A percentile compares a stretch with the other conserved stretches of the same genome.
Conservation (phyloP, 2,888 invertebrate species). For the Ophraella communa region DNA sequence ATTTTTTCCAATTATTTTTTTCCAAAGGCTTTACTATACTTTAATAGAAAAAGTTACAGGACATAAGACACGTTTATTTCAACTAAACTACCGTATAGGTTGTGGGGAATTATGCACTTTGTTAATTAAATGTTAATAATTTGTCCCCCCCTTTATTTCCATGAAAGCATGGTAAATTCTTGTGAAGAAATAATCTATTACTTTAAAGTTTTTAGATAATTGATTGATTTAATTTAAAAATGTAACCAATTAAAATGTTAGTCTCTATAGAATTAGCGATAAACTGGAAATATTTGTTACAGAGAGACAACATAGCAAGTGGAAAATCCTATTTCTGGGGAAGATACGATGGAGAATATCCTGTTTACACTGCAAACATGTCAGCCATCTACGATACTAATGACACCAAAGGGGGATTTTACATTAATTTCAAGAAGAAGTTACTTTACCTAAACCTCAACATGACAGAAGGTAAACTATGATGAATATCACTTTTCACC, state of each 20-base stretch:
- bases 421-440: slow-evolving; percentile 65
- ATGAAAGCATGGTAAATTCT: no score
- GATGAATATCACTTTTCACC: slow-evolving; percentile 10
- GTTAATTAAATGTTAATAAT: no score
- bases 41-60: not conserved
- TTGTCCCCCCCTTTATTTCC: no score
- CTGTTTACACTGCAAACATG: slow-evolving; percentile 66
- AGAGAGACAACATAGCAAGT: slow-evolving; percentile 45
- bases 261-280: slow-evolving; percentile 8
- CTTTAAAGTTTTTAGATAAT: no score
- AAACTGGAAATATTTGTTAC: slow-evolving; percentile 32
- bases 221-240: no score
- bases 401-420: slow-evolving; percentile 67
- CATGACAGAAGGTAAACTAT: slow-evolving; percentile 67
- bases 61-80: not conserved
- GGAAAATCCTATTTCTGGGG: slow-evolving; percentile 64
- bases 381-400: slow-evolving; percentile 65
- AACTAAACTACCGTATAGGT: no score
- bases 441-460: slow-evolving; percentile 72
- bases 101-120: no score
- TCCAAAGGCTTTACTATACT: not conserved
- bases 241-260: not conserved
- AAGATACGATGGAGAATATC: slow-evolving; percentile 61
- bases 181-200: no score
- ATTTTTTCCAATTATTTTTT: not conserved